Conservation (phyloP, 1,140 invertebrate genomes). For the Portunus trituberculatus region DNA sequence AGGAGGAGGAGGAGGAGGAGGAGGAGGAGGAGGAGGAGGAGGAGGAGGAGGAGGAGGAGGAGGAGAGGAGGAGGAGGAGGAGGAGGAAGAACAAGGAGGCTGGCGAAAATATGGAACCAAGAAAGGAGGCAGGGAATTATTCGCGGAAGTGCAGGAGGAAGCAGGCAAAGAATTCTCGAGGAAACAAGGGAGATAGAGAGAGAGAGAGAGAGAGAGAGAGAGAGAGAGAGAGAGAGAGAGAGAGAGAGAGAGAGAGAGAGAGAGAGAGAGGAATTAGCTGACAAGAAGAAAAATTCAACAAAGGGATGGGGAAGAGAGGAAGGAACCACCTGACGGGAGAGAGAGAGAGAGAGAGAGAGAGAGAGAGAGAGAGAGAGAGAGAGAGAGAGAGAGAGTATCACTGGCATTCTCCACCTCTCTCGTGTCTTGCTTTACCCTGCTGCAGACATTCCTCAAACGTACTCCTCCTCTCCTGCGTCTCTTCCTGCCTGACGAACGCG, state of each 20-base stretch:
- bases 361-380: neutral
- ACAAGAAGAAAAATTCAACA: constrained; percentile 6
- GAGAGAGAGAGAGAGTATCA: neutral
- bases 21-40: neutral
- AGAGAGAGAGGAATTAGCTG: neutral
- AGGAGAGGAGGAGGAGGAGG: neutral
- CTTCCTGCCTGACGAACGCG: neutral
- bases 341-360: neutral
- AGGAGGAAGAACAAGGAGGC: neutral
- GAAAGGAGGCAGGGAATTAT: neutral
- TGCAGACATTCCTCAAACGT: neutral
- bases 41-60: neutral
- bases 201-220: constrained; percentile 37
- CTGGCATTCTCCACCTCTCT: neutral
- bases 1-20: neutral
- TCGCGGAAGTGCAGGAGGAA: too few relatives aligned
- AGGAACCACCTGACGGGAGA: neutral
- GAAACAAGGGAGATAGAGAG: neutral
- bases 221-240: too few relatives aligned
- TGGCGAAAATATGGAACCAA: neutral
- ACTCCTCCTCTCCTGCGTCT: neutral
- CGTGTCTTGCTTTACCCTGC: neutral
- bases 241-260: neutral
- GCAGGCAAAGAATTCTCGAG: neutral
- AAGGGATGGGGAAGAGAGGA: neutral